Base-by-base conservation (phyloP, 2,888 invertebrate species). In the Suillia variegata region DNA sequence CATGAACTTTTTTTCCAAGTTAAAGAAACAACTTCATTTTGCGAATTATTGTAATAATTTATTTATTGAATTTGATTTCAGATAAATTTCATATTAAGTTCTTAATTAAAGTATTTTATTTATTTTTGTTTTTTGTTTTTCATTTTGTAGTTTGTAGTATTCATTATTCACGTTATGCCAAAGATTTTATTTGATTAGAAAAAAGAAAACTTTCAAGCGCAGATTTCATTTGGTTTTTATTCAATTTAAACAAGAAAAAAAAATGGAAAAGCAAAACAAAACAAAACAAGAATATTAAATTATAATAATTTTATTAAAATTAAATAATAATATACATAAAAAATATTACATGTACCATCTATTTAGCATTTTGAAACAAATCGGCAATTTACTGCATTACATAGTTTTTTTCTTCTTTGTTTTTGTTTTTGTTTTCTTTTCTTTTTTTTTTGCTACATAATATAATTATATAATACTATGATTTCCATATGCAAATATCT, bases 271-370 rank as follows among this genome's bases (percentile, higher is more conserved):
- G 3, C n/a, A 38, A 38, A 26, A 10, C 4, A 38, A 10, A 38
- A 38, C 6, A 38, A 38, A 4, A 13, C 4, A 38, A 38, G n/a
- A 10, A 4, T 4, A 10, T 38, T 38, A 38, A 38, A 38, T 38
- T 38, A 38, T 38, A 38, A 38, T n/a, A 38, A 38, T n/a, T 38
- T 38, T 38, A 38, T 38, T 38, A 38, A 38, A 38, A 38, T 38
- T 38, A 38, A 38, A n/a, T 38, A 38, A 38, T 38, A 38, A 38
- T 38, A n/a, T 38, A 38, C 38, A 38, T n/a, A 38, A 10, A n/a
- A 38, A 38, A 38, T 38, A 38, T 38, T 38, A 38, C 38, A 38
- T n/a, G 38, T 38, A 10, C 38, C 26, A 26, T 26, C 10, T 10
- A 26, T 26, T n/a, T 6, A 26, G 26, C 26, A 13, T 38, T 38